phyloP scores from a whole-genome alignment of 1,140 invertebrate species.

The Acyrthosiphon pisum region DNA sequence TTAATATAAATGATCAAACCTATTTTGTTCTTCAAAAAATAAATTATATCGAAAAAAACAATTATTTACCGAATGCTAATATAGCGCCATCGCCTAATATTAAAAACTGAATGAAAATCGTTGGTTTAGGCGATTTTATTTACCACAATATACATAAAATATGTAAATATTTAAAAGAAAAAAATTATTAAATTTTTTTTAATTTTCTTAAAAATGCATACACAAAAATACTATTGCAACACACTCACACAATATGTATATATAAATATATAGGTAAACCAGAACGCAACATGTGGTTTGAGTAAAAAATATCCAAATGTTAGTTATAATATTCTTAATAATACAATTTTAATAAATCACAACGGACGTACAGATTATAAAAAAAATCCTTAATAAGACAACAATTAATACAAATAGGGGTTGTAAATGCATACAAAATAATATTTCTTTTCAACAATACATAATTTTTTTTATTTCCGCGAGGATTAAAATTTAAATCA shows the following conservation, averaged over 20 bases:
- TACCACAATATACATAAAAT: not conserved
- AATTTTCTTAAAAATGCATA: conserved; percentile 12
- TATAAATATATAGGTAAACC: conserved; percentile 9
- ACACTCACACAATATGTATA: not conserved
- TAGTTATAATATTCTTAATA: conserved; percentile 38
- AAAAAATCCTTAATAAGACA: conserved; percentile 17
- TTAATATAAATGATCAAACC: not conserved
- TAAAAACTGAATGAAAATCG: not conserved
- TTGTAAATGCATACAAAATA: conserved; percentile 26
- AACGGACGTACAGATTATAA: conserved; percentile 31
- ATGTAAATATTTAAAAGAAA: conserved; percentile 19
- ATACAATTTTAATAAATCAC: conserved; percentile 44
- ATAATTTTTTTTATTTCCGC: not conserved
- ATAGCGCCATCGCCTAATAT: not conserved
- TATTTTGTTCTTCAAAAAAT: not conserved
- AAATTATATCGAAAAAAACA: not conserved
- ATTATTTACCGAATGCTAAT: not conserved
- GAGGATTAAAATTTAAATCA: conserved; percentile 28
- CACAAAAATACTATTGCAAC: not conserved
- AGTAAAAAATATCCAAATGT: conserved; percentile 41
- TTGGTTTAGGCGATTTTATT: not conserved
- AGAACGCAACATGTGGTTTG: conserved; percentile 6
- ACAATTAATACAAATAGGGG: not conserved
- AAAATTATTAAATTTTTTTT: not conserved
- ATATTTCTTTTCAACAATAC: not conserved